These are phyloP conservation scores for Mesitornis unicolor DNA, from an alignment of 2,113 vertebrate species.

Conservation along the genomic window DNA sequence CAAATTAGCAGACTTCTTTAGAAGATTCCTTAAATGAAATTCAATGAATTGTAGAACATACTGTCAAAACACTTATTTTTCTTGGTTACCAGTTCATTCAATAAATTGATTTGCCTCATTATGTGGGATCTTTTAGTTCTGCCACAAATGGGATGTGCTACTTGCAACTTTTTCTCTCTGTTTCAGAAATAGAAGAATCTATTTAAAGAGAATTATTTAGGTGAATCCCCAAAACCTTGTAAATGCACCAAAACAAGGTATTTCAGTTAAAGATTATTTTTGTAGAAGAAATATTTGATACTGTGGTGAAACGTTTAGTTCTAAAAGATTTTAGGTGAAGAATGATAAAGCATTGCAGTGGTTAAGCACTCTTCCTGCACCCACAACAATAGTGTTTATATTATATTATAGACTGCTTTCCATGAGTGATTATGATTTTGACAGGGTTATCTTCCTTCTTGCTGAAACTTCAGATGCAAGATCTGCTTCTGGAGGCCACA, in stretches of 20 bases:
- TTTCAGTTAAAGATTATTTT: neutral
- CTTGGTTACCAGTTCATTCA: conserved; percentile 34
- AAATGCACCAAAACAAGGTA: neutral
- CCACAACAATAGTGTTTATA: neutral
- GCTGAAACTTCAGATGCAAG: neutral
- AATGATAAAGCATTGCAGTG: neutral
- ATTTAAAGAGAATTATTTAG: neutral
- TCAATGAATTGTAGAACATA: neutral
- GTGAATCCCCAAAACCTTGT: neutral
- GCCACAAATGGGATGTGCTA: neutral
- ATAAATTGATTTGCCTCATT: conserved; percentile 30
- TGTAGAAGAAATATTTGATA: neutral
- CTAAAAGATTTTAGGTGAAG: neutral
- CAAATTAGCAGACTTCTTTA: neutral
- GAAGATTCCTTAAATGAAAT: neutral
- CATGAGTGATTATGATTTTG: neutral
- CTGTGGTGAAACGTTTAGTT: neutral
- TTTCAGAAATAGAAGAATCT: neutral
- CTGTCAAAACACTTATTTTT: conserved; percentile 47
- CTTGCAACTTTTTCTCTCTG: neutral
- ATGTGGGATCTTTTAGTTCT: neutral
- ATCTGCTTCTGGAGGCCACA: neutral
- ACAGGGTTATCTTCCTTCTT: neutral
- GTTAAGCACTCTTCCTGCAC: neutral
- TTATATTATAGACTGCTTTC: neutral